Evolutionary conservation across 2,113 vertebrate genomes (phyloP).

Genomic region (Platichthys flesus): DNA sequence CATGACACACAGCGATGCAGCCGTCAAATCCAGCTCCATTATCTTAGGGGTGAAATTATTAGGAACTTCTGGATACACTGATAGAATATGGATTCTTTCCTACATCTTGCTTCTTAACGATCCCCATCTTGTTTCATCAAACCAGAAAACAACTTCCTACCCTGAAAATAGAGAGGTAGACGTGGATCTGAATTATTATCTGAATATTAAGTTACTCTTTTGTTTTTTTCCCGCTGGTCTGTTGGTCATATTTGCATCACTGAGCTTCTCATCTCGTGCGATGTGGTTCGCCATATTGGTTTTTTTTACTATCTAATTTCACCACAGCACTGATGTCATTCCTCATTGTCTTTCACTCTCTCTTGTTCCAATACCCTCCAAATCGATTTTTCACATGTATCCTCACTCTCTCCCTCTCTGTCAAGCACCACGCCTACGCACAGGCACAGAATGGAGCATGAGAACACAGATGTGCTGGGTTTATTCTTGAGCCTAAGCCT

Average conservation of each 20-base stretch:
- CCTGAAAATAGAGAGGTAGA: not conserved
- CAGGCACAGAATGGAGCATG: conserved; percentile 16
- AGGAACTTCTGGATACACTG: no score
- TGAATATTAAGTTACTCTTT: conserved; percentile 8
- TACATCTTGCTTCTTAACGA: not conserved
- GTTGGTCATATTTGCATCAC: conserved; percentile 2
- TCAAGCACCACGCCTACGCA: conserved; percentile 41
- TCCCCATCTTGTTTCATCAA: not conserved
- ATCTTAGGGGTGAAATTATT: no score
- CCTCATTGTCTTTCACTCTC: conserved; percentile 10
- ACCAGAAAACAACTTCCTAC: not conserved
- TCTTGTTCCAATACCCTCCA: conserved; percentile 6
- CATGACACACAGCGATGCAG: no score
- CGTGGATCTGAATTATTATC: not conserved
- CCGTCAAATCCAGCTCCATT: no score
- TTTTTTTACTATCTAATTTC: conserved; percentile 38
- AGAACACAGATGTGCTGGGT: conserved; percentile 17
- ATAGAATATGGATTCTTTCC: no score
- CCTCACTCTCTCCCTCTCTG: not conserved
- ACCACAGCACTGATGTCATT: conserved; percentile 38
- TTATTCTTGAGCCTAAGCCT: conserved; percentile 60
- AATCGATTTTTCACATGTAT: not conserved
- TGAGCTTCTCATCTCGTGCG: conserved; percentile 5
- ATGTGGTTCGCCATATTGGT: conserved; percentile 13
- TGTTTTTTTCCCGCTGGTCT: not conserved